Conservation (phyloP, 2,797 vertebrate species). For the Sorex maritimensis region DNA sequence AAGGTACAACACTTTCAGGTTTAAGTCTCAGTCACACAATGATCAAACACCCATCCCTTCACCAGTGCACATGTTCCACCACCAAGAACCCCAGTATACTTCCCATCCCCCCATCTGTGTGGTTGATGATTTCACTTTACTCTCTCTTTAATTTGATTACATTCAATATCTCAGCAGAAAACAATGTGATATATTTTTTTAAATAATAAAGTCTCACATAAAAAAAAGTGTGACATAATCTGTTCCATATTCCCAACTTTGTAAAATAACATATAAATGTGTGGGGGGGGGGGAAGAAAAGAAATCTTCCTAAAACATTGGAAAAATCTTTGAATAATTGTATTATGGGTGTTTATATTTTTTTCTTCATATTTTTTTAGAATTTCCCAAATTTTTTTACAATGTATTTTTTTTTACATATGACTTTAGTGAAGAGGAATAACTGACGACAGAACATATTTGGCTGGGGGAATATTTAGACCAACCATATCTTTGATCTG, state of each 20-base stretch:
- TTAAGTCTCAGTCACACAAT: no score
- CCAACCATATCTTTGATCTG: neutral
- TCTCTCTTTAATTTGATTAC: no score
- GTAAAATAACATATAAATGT: slow-evolving; percentile 35
- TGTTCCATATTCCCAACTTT: slow-evolving; percentile 23
- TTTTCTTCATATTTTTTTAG: slow-evolving; percentile 48
- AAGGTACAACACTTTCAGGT: neutral
- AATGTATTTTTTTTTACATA: neutral
- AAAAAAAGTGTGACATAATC: neutral
- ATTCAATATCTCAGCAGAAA: no score
- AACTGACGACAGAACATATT: slow-evolving; percentile 14
- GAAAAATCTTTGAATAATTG: slow-evolving; percentile 56
- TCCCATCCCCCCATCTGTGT: no score
- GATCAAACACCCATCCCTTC: no score
- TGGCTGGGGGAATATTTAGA: neutral
- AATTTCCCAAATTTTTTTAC: slow-evolving; percentile 43
- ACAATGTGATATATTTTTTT: no score
- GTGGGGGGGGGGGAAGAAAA: slow-evolving; percentile 26
- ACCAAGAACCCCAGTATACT: no score
- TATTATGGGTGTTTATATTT: neutral
- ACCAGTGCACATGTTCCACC: no score
- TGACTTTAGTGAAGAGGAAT: slow-evolving; percentile 45
- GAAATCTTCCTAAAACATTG: slow-evolving; percentile 20
- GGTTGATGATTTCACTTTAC: no score
- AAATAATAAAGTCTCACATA: neutral